Conservation (phyloP, 2,113 vertebrate genomes). For the Charina bottae region DNA sequence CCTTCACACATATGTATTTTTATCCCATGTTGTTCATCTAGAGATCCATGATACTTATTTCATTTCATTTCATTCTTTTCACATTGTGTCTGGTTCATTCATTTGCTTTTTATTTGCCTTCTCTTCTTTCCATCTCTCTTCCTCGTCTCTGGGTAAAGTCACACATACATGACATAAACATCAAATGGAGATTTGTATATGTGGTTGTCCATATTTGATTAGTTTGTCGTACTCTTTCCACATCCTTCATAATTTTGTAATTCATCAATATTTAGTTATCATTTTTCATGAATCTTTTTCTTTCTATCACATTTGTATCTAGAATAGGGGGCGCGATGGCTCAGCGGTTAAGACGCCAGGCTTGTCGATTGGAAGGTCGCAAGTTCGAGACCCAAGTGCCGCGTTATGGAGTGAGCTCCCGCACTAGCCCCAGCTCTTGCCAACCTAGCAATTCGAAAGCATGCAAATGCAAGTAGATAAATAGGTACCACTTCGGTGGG, state of each 20-base stretch:
- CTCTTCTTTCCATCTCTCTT: neutral
- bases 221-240: neutral
- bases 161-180: neutral
- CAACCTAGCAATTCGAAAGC: too few relatives aligned
- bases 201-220: neutral
- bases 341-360: too few relatives aligned
- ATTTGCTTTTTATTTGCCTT: neutral
- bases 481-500: too few relatives aligned
- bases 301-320: neutral
- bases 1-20: neutral
- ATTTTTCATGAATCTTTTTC: neutral
- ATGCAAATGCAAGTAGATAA: too few relatives aligned
- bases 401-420: too few relatives aligned
- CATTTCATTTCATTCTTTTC: neutral
- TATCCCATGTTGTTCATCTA: too few relatives aligned
- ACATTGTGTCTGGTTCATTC: neutral
- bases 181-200: neutral
- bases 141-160: neutral
- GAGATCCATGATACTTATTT: neutral
- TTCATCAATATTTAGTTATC: neutral
- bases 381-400: too few relatives aligned
- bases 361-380: too few relatives aligned
- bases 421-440: too few relatives aligned
- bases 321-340: too few relatives aligned
- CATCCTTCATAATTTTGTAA: neutral